Conservation (phyloP, 2,113 vertebrate genomes). For the Corythaixoides concolor region DNA sequence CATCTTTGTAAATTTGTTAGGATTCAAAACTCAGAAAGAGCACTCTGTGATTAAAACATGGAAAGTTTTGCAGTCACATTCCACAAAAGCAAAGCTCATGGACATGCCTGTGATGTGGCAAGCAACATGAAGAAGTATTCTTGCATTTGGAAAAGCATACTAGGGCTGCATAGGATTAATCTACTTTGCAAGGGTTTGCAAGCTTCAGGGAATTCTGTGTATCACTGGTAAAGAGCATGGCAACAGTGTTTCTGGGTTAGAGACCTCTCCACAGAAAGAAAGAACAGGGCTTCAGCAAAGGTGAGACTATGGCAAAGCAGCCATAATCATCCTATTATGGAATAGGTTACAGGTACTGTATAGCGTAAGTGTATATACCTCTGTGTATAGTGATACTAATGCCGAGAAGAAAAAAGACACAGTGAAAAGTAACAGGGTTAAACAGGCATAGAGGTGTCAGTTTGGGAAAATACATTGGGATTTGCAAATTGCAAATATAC, state of each 20-base stretch:
- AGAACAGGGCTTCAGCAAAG: background rate
- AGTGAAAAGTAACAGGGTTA: background rate
- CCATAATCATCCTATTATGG: background rate
- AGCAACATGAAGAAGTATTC: background rate
- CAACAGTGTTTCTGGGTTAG: background rate
- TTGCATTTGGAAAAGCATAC: background rate
- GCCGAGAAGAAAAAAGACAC: background rate
- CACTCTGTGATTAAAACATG: background rate
- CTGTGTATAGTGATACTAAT: background rate
- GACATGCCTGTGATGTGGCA: background rate
- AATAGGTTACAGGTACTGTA: background rate
- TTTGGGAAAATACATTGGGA: background rate
- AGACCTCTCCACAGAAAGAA: background rate
- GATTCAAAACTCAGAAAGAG: background rate
- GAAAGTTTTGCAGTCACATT: background rate
- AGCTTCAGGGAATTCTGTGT: background rate
- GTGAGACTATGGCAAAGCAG: background rate
- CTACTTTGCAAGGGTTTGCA: background rate
- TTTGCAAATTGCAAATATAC: background rate
- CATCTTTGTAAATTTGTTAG: background rate
- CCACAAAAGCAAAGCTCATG: background rate
- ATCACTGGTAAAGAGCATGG: background rate
- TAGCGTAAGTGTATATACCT: accelerated
- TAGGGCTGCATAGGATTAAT: background rate
- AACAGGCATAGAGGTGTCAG: background rate